Base-by-base conservation (phyloP, 2,888 invertebrate species). In the Trypoxylon attenuatum region DNA sequence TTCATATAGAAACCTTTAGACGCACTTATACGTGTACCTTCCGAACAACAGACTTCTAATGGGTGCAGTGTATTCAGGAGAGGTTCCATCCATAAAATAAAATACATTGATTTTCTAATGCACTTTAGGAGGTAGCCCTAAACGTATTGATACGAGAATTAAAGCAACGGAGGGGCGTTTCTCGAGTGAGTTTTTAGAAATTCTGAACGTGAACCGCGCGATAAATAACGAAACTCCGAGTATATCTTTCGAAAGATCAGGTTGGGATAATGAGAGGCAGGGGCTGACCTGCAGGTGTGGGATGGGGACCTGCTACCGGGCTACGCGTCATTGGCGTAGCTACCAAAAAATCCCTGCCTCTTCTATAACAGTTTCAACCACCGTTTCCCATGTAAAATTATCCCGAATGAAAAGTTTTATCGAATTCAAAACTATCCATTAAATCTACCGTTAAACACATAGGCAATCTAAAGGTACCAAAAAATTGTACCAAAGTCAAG, bases 181-280 rank as follows among this genome's bases (percentile, higher is more conserved):
- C 57, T 59, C 60, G 72, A 76, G 65, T 70, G 69, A 78, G 76
- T 68, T 76, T 72, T 76, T 76, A 76, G 76, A 76, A 78, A 76
- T 76, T 78, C 78, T 70, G 76, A 82, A 81, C 82, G 80, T 82
- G 83, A 79, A 81, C 79, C 82, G 80, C 81, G 79, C 79, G 81
- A 84, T 85, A 84, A 85, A 86, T 86, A 86, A 85, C 80, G 80
- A 81, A 82, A 84, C 81, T 82, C 81, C 75, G 75, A 80, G 78
- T 81, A 82, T 85, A 85, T 84, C 82, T 84, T 83, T 84, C 79
- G 80, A 83, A 78, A 84, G 84, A 86, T 86, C 85, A 82, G 82
- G 83, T 83, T 80, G 78, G 84, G 84, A 87, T 86, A 86, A 86
- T 85, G 84, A 84, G 84, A 84, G 83, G 84, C 82, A 83, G 82